Evolutionary conservation across 2,797 vertebrate species (phyloP).

Genomic region (Sebastes taczanowskii): DNA sequence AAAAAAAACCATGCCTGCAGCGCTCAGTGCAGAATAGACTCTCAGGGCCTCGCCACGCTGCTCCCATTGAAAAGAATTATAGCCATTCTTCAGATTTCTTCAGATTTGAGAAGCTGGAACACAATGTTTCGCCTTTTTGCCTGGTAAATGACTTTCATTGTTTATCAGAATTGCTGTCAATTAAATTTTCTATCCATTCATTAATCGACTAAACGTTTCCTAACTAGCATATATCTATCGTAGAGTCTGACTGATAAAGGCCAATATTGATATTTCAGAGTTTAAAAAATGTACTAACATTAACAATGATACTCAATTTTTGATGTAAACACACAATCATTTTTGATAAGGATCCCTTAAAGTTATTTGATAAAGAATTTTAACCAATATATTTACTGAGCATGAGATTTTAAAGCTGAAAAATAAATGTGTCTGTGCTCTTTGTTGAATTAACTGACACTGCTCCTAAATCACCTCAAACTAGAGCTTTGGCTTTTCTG

Average conservation of each 20-base stretch:
- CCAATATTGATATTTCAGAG: not conserved
- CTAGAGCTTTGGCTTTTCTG: not conserved
- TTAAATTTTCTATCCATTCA: no score
- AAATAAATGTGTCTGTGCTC: no score
- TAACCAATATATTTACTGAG: not conserved
- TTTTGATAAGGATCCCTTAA: not conserved
- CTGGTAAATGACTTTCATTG: not conserved
- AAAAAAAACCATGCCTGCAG: no score
- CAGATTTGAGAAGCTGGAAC: not conserved
- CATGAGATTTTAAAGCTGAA: not conserved
- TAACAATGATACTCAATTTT: rapidly evolving
- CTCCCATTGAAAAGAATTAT: rapidly evolving
- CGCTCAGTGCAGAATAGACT: no score
- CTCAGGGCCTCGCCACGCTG: rapidly evolving
- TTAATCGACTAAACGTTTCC: not conserved
- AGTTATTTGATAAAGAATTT: not conserved
- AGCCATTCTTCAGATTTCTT: not conserved
- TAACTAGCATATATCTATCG: not conserved
- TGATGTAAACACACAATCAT: rapidly evolving
- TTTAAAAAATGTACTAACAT: not conserved
- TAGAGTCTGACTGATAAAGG: not conserved
- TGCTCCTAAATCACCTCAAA: not conserved
- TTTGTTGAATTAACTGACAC: not conserved
- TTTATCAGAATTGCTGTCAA: not conserved
- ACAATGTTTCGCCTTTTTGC: not conserved